phyloP scores from a whole-genome alignment of 2,113 vertebrate species.

The Hoplias malabaricus region DNA sequence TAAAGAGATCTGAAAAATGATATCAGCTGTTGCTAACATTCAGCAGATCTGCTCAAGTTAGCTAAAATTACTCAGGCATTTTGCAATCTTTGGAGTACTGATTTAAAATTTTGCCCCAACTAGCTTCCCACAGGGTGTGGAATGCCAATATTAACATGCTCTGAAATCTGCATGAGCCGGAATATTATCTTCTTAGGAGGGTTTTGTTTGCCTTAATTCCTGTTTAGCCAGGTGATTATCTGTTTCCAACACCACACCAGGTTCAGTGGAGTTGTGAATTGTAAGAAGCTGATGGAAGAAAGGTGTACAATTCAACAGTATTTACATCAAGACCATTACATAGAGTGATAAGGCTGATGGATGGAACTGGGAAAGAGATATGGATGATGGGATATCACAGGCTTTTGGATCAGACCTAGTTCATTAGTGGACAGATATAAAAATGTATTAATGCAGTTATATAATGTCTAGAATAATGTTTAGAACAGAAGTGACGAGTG shows the following conservation, averaged over 20 bases:
- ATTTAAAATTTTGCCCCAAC: no score
- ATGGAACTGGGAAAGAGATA: not conserved
- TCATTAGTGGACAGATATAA: not conserved
- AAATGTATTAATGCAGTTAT: not conserved
- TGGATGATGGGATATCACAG: no score
- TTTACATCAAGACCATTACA: constrained; percentile 18
- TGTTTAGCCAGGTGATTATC: not conserved
- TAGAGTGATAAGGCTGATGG: not conserved
- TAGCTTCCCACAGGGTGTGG: no score
- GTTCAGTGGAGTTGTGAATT: not conserved
- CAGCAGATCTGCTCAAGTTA: no score
- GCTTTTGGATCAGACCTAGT: no score
- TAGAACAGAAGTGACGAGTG: not conserved
- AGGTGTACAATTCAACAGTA: constrained; percentile 39
- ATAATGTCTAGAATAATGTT: not conserved
- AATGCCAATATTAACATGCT: no score
- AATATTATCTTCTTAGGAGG: no score
- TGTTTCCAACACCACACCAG: not conserved
- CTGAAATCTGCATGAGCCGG: no score
- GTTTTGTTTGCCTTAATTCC: not conserved
- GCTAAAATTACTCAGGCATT: no score
- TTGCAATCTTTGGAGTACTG: no score
- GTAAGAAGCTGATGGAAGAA: constrained; percentile 18
- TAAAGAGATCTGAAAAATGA: no score
- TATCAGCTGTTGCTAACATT: no score